Evolutionary conservation across 2,113 vertebrate genomes (phyloP), one percentile per base, ranked within the genome.

Genomic region (Stomatorhinus ivindoensis): DNA sequence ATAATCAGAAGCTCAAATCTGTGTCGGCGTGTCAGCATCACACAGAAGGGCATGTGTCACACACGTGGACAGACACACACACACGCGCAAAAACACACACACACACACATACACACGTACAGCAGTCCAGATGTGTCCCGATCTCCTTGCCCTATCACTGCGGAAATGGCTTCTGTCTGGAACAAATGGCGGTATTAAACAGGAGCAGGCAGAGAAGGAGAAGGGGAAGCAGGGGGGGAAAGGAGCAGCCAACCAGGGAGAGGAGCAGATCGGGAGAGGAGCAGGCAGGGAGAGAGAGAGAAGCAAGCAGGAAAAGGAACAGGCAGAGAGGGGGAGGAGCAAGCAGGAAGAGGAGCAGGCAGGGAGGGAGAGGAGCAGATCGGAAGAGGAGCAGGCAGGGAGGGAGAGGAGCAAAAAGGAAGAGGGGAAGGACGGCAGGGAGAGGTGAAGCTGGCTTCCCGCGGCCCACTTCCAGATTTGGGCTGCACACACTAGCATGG

Each of bases 51-150:
- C 65, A 48, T 46, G 88, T n/a, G 8, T 86, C 82, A 82, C 83
- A 50, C 42, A 86, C 53, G 84, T 84, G 89, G 69, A 90, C 47
- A 51, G 9, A 87, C 88, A 82, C 51, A 89, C 88, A 19, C 0
- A 53, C 1, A 24, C 21, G 1, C 6, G 17, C 53, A 58, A 58
- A 58, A 58, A n/a, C n/a, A n/a, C 42, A 44, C 42, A 44, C 42
- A 87, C 87, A 90, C 87, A 89, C 46, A 50, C 44, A 87, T 83
- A 90, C 87, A 90, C 47, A 51, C 55, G n/a, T 24, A 76, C 44
- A 39, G 19, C 69, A 42, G 39, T 42, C 76, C 86, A 89, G 91
- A 90, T 88, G 90, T 91, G 76, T 58, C 88, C 82, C 48, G 89
- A 50, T 90, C 90, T 91, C n/a, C 89, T 39, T 47, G 46, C 87